These are phyloP conservation scores for Corella eumyota DNA, from an alignment of 23 tunicate genomes.

Conservation along the genomic window DNA sequence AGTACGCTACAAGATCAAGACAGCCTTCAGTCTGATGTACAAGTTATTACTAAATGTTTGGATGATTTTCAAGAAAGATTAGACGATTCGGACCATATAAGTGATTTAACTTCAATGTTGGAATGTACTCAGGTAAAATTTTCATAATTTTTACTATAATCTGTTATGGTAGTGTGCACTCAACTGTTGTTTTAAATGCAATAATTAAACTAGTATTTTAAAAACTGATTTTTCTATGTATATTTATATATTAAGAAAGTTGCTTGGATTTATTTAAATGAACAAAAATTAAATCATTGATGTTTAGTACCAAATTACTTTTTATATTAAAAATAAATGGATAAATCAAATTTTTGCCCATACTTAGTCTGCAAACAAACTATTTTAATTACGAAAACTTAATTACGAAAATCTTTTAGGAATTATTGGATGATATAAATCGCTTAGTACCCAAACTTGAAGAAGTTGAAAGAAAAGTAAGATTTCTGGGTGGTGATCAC, in stretches of 20 bases:
- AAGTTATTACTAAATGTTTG: slow-evolving; percentile 28
- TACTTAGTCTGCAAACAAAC: too few relatives aligned
- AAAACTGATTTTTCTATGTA: too few relatives aligned
- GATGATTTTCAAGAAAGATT: slow-evolving; percentile 42
- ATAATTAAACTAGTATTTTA: too few relatives aligned
- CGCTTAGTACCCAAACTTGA: slow-evolving; percentile 40
- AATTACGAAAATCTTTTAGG: slow-evolving; percentile 10
- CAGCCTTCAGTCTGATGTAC: slow-evolving; percentile 32
- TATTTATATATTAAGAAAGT: too few relatives aligned
- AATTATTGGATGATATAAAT: slow-evolving; percentile 52
- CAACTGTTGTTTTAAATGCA: too few relatives aligned
- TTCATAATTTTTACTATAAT: not conserved
- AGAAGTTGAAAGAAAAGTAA: slow-evolving; percentile 45
- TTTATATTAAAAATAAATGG: too few relatives aligned
- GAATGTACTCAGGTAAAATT: slow-evolving; percentile 43
- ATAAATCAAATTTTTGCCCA: too few relatives aligned
- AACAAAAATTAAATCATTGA: too few relatives aligned
- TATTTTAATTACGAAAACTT: too few relatives aligned
- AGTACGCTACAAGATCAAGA: slow-evolving; percentile 25
- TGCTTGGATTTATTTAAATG: too few relatives aligned
- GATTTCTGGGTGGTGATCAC: slow-evolving; percentile 38
- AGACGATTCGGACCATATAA: slow-evolving; percentile 26
- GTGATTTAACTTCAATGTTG: slow-evolving; percentile 18
- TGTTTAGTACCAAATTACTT: too few relatives aligned
- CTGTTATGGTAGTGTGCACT: not conserved